These are phyloP conservation scores for Argyrosomus regius DNA, from an alignment of 2,797 vertebrate species.

Conservation along the genomic window DNA sequence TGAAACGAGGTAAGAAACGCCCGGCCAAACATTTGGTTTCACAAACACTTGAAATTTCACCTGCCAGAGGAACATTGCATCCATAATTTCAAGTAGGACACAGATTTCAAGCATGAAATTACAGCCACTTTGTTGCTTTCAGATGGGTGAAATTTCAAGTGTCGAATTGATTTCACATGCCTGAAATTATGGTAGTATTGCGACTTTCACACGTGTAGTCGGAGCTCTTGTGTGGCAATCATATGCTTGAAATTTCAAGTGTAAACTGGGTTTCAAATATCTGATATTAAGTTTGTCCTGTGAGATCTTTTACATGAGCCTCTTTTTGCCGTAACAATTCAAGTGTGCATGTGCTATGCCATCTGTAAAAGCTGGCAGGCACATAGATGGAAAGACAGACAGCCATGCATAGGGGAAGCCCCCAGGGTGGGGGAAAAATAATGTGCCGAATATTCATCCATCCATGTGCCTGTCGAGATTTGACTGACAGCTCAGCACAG, in stretches of 20 bases:
- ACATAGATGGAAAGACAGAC: constrained; percentile 10
- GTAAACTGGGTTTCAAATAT: constrained; percentile 26
- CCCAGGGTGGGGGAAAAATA: constrained; percentile 38
- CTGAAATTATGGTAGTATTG: constrained; percentile 33
- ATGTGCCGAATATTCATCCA: constrained; percentile 49
- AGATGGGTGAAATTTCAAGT: constrained; percentile 15
- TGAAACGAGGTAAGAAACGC: constrained; percentile 13
- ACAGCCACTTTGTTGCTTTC: constrained; percentile 36
- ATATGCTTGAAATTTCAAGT: background rate
- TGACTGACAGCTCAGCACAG: constrained; percentile 51
- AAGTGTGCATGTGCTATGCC: background rate
- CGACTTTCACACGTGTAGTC: constrained; percentile 14
- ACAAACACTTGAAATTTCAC: constrained; percentile 34
- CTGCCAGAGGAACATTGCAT: background rate
- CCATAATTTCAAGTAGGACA: constrained; percentile 27
- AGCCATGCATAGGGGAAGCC: constrained; percentile 22
- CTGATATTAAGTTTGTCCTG: background rate
- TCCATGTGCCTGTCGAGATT: constrained; percentile 46
- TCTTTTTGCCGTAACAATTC: background rate
- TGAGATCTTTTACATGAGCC: constrained; percentile 4
- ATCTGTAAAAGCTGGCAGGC: constrained; percentile 20
- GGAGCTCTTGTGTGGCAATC: constrained; percentile 26
- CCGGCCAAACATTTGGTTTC: constrained; percentile 14
- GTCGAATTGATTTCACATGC: constrained; percentile 31
- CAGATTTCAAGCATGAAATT: constrained; percentile 50